These are phyloP conservation scores for Drosophila ustulata DNA, from an alignment of 2,888 invertebrate genomes.

Conservation along the genomic window DNA sequence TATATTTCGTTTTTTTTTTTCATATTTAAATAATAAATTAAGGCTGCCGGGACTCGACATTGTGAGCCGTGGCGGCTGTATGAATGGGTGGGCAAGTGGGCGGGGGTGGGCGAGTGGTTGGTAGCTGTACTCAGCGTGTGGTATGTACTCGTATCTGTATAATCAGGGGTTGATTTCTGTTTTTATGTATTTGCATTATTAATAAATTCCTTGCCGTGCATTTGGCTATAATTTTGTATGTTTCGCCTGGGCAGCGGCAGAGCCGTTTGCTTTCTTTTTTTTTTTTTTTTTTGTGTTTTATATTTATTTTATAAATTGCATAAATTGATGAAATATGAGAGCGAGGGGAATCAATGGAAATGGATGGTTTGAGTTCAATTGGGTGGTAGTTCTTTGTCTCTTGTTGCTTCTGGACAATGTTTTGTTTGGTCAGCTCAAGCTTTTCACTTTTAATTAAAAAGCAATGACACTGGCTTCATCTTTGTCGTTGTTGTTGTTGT, in stretches of 20 bases:
- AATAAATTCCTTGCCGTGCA: conserved; percentile 78
- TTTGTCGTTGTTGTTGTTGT: conserved; percentile 40
- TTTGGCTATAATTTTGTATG: conserved; percentile 64
- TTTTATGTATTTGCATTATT: conserved; percentile 81
- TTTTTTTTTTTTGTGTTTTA: conserved; percentile 72
- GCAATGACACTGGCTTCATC: conserved; percentile 66
- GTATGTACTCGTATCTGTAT: conserved; percentile 68
- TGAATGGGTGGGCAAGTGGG: conserved; percentile 3
- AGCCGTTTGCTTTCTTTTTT: conserved; percentile 51
- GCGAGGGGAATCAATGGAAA: background rate
- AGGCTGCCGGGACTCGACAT: conserved; percentile 64
- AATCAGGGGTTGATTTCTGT: conserved; percentile 81
- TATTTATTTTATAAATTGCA: conserved; percentile 81
- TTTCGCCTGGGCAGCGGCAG: conserved; percentile 34
- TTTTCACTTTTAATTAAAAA: conserved; percentile 76
- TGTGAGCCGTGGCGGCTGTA: conserved; percentile 32
- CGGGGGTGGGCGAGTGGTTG: conserved; percentile 13
- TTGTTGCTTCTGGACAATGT: conserved; percentile 55
- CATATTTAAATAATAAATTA: conserved; percentile 82
- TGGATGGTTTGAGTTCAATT: background rate
- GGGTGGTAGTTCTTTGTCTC: conserved; percentile 20
- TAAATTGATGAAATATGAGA: conserved; percentile 73
- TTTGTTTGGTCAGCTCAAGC: conserved; percentile 77
- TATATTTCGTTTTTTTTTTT: conserved; percentile 69
- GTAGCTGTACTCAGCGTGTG: conserved; percentile 23